Base-by-base conservation (phyloP, 2,113 vertebrate species). In the Dissostichus mawsoni region DNA sequence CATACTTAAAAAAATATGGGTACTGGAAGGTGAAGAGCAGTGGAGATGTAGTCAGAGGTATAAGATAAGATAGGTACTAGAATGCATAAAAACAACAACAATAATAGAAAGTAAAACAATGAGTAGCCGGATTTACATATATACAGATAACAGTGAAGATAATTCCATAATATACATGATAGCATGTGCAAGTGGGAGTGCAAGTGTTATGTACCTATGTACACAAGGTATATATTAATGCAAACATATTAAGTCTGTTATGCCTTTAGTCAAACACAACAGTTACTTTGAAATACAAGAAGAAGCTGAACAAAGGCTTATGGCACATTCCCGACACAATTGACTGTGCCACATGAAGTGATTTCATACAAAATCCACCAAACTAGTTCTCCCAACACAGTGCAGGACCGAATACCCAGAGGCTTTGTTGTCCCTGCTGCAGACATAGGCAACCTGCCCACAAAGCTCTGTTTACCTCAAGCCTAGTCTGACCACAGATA, bases 331-430 rank as follows among this genome's bases (percentile, higher is more conserved):
- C 53, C 59, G 36, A 77, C 57, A 74, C 73, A 76, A 81, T 13
- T 59, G 52, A 36, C 63, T 56, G n/a, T 12, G 83, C 71, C 79
- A 86, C 68, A 86, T 87, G 1, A 85, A 82, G 59, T 33, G 50
- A 78, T 78, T 45, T 76, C n/a, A 72, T 56, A 87, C 72, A 92
- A 87, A 78, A 88, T 80, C 81, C 74, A 80, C 69, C 69, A 81
- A 90, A 93, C 89, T 83, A 74, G 92, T 89, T 91, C 33, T 77
- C 2, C 59, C 3, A 10, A 61, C 33, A 64, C 51, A 57, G 57
- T 57, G 74, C 33, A 79, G 65, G 81, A 86, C 90, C 86, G 66
- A 87, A 85, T 81, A 51, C n/a, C 74, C 69, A 5, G 20, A 3
- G 71, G 83, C 65, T 64, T 61, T 48, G 17, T 52, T 85, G 83